These are phyloP conservation scores for Chaetodon auriga DNA, from an alignment of 2,113 vertebrate species.

Conservation along the genomic window DNA sequence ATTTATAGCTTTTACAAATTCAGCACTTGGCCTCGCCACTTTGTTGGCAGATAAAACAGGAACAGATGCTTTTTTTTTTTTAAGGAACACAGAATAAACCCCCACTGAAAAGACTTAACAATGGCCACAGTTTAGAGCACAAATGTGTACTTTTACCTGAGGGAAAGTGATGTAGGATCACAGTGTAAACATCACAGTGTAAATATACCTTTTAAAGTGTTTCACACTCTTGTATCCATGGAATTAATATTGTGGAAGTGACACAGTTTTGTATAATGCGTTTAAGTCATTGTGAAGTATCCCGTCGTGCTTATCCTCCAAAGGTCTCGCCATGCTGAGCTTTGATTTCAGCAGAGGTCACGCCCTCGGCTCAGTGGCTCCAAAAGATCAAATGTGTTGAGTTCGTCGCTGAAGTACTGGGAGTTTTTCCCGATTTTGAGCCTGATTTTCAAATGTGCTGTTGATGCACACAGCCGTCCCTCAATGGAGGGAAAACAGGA, in stretches of 20 bases:
- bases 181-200: no score
- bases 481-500: neutral
- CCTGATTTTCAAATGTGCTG: neutral
- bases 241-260: no score
- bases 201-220: no score
- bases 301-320: neutral
- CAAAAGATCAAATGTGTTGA: neutral
- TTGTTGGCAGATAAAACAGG: neutral
- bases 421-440: neutral
- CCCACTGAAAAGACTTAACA: neutral
- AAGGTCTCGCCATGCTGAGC: neutral
- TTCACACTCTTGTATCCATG: no score
- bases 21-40: neutral
- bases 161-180: neutral
- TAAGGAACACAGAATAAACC: neutral
- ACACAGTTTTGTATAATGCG: neutral
- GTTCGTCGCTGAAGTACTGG: neutral
- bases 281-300: neutral
- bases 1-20: conserved; percentile 38
- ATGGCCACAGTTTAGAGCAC: neutral
- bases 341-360: neutral
- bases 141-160: neutral
- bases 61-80: conserved; percentile 12
- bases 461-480: neutral
- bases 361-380: neutral